Conservation (phyloP, 2,113 vertebrate genomes). For the Barbus barbus region DNA sequence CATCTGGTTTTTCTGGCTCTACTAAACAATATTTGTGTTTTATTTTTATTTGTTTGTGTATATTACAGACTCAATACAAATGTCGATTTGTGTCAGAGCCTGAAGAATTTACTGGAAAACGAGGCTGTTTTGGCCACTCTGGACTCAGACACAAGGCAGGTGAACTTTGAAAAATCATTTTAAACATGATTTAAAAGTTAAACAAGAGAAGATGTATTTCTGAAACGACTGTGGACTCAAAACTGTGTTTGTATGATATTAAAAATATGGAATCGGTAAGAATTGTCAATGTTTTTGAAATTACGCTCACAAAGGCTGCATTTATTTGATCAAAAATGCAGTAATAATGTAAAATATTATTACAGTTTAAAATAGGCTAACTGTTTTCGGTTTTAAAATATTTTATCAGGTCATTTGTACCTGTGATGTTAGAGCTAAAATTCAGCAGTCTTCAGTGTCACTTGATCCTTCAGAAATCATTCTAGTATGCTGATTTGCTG, state of each 20-base stretch:
- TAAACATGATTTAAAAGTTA: too few species aligned
- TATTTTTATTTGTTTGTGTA: constrained; percentile 39
- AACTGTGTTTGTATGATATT: too few species aligned
- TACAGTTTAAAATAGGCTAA: too few species aligned
- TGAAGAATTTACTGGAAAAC: constrained; percentile 81
- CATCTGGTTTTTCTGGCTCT: neutral
- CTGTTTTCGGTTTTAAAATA: neutral
- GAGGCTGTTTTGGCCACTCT: constrained; percentile 77
- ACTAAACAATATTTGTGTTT: neutral
- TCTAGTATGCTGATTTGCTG: neutral
- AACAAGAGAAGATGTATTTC: neutral
- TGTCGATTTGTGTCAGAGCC: constrained; percentile 87
- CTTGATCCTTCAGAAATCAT: neutral
- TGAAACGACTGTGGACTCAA: neutral
- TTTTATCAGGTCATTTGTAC: neutral
- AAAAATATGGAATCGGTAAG: too few species aligned
- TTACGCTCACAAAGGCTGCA: too few species aligned
- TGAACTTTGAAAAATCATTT: constrained; percentile 56
- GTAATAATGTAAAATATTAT: neutral
- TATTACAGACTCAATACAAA: constrained; percentile 90
- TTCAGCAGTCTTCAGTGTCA: neutral
- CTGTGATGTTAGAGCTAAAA: neutral
- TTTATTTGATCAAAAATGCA: neutral
- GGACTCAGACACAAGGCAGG: constrained; percentile 86
- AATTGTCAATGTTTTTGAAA: neutral